Base-by-base conservation (phyloP, 2,113 vertebrate genomes). In the Stictonetta naevosa region DNA sequence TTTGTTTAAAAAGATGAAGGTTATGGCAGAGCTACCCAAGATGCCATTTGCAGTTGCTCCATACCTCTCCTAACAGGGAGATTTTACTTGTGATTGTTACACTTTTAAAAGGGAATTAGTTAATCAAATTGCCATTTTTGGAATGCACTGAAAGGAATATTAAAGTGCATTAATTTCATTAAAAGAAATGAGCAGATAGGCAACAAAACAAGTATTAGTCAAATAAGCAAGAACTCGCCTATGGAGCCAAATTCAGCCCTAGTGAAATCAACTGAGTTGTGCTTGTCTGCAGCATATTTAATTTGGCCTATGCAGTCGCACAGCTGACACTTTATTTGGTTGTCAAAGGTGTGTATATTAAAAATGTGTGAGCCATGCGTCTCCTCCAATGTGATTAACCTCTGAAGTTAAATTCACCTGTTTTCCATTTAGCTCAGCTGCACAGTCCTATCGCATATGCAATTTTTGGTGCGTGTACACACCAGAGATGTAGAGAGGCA, bases 91-190 rank as follows among this genome's bases (percentile, higher is more conserved):
- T 56, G 92, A 91, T 94, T 86, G 81, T 93, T 82, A 59, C 40
- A 36, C 74, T 95, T 93, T 62, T 72, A 44, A 91, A 94, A 87
- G 74, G 40, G 15, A 84, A 50, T 84, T 81, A 93, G 59, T 91
- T 94, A 90, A 96, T 97, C 77, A 91, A 93, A 82, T 85, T 63
- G 74, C 92, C 92, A 82, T 89, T 86, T 97, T 94, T 91, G 81
- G 93, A 95, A 86, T 90, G 74, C 36, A 58, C 87, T 94, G 90
- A 92, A 96, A 95, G 81, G 71, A 93, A 74, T 75, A 93, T 95
- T 95, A 93, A 95, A 94, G 92, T 91, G 86, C 55, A 96, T 94
- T 91, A 69, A 93, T 93, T 93, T 92, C 74, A 91, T 86, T 93
- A 91, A 95, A 95, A 89, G 75, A 91, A 92, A 85, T 66, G 18